Percentiles rank a stretch among this genome's conserved stretches.
These are phyloP conservation scores for Leptopilina boulardi DNA, from an alignment of 1,140 invertebrate species.

Conservation along the genomic window DNA sequence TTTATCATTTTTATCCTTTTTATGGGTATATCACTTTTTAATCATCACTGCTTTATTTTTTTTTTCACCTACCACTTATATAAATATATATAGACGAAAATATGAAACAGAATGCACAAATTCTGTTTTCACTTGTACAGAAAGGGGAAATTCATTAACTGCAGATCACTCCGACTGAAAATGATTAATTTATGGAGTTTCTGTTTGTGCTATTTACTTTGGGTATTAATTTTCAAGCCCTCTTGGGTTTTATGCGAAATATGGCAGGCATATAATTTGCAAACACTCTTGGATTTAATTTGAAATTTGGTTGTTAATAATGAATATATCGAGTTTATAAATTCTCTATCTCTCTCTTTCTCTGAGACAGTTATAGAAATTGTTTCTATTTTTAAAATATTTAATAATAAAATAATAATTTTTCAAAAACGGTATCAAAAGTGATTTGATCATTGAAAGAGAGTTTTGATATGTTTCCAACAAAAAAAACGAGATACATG, in stretches of 20 bases:
- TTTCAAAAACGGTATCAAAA: no score
- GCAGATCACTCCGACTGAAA: neutral
- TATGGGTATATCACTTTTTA: neutral
- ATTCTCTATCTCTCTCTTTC: neutral
- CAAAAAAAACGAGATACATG: no score
- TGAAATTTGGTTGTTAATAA: conserved; percentile 10
- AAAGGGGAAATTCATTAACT: neutral
- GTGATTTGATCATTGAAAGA: no score
- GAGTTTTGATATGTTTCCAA: no score
- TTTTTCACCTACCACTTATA: neutral
- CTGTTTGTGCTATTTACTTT: conserved; percentile 21
- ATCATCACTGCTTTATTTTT: neutral
- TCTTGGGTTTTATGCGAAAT: conserved; percentile 19
- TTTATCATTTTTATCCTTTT: conserved; percentile 14
- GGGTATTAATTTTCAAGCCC: conserved; percentile 12
- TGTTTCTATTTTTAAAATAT: no score
- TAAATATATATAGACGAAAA: neutral
- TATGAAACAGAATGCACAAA: neutral
- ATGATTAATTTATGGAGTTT: conserved; percentile 18
- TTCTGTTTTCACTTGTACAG: neutral
- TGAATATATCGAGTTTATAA: neutral
- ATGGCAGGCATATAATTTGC: conserved; percentile 2
- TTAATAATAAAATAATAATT: no score
- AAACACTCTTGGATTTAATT: conserved; percentile 11
- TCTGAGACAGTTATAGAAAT: no score